Evolutionary conservation across 2,888 invertebrate genomes (phyloP), one percentile per base, ranked within the genome.

Genomic region (Brachylomia viminalis): DNA sequence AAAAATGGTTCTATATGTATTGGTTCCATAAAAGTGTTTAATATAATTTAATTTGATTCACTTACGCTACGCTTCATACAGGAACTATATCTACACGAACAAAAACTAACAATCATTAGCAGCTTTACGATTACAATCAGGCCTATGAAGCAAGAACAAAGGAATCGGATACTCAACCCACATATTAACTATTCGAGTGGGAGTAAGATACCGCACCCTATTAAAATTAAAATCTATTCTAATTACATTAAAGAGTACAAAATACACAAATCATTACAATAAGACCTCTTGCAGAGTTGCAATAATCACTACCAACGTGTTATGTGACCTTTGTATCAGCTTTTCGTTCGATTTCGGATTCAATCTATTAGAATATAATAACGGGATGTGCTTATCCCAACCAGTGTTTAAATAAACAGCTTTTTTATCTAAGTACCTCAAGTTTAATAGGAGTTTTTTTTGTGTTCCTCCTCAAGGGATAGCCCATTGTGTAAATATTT

Each of bases 131-230:
- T 77, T 66, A 88, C 84, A 86, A 77, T 73, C 70, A 79, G 75
- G 77, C 80, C 77, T 82, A 84, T 58, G 72, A 88, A 88, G 87
- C 88, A 75, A 83, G 71, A 84, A 85, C 83, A 82, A 82, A 83
- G 78, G 79, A 80, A 78, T 77, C n/a, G 61, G 52, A 77, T 68
- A 71, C 67, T 72, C 79, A 76, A 79, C 80, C 72, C 76, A 75
- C 75, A 79, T 78, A 77, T 62, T 75, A 74, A 67, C 54, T 77
- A 73, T 65, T 80, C 61, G 27, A 76, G 61, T 76, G 67, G 67
- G 62, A 74, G 58, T 75, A 75, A 69, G 49, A 65, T 54, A 65
- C 66, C 74, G 59, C 71, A 80, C 61, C 75, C 61, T 77, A 76
- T 79, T 79, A 66, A 86, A 80, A 80, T 75, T 64, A 74, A 66